A percentile compares a stretch with the other conserved stretches of the same genome.
These are phyloP conservation scores for Drosophila austrosaltans DNA, from an alignment of 2,888 invertebrate genomes.

Conservation along the genomic window DNA sequence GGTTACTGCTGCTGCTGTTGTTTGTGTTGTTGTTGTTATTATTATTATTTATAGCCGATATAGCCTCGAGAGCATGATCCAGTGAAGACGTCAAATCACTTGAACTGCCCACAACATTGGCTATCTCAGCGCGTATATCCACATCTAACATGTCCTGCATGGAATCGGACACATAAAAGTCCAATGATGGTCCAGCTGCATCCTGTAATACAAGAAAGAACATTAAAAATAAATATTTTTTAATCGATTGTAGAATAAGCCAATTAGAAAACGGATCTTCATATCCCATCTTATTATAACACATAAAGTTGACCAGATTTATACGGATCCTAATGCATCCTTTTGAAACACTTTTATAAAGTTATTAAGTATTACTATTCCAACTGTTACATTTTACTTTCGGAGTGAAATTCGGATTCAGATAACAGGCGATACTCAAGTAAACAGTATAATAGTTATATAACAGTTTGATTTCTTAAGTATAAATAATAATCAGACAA, in stretches of 20 bases:
- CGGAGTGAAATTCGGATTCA: constrained; percentile 6
- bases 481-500: no score
- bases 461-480: no score
- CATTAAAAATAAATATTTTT: no score
- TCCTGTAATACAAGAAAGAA: constrained; percentile 82
- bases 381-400: not conserved
- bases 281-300: no score
- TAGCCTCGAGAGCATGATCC: constrained; percentile 81
- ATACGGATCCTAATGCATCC: no score
- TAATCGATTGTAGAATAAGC: no score
- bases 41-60: constrained; percentile 73
- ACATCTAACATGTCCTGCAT: constrained; percentile 95
- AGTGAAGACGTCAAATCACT: constrained; percentile 86
- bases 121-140: constrained; percentile 94
- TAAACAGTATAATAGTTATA: not conserved
- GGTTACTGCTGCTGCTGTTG: constrained; percentile 35
- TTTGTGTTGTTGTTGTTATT: constrained; percentile 50
- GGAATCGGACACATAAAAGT: constrained; percentile 88
- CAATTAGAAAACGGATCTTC: no score
- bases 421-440: not conserved
- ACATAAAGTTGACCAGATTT: no score
- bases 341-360: no score
- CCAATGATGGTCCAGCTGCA: constrained; percentile 86
- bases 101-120: constrained; percentile 89
- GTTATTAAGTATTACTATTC: no score